Conservation (phyloP, 2,113 vertebrate species). For the Triplophysa tibetana region DNA sequence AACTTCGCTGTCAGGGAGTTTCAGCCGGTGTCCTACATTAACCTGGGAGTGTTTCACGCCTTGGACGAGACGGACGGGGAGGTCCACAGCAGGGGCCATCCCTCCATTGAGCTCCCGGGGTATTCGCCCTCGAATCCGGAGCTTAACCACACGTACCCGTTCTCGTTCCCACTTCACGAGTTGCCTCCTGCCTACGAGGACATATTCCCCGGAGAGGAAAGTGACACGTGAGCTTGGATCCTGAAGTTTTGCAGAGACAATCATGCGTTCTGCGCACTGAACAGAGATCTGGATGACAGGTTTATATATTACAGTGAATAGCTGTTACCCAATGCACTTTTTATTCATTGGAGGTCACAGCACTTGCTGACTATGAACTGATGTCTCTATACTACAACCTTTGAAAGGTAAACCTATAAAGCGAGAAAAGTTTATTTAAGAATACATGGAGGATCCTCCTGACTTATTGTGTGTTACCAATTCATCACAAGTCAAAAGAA, state of each 20-base stretch:
- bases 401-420: slow-evolving; percentile 19
- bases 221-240: slow-evolving; percentile 57
- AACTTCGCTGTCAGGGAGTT: slow-evolving; percentile 79
- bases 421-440: neutral
- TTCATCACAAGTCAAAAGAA: slow-evolving; percentile 10
- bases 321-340: slow-evolving; percentile 22
- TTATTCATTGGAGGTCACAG: slow-evolving; percentile 11
- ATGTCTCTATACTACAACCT: slow-evolving; percentile 9
- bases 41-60: slow-evolving; percentile 82
- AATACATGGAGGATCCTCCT: neutral
- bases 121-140: slow-evolving; percentile 88
- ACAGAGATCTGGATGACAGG: neutral
- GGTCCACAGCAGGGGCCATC: slow-evolving; percentile 86
- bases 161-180: slow-evolving; percentile 86
- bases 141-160: slow-evolving; percentile 85
- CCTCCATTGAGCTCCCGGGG: slow-evolving; percentile 90
- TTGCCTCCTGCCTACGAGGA: slow-evolving; percentile 87
- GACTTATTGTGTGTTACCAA: neutral
- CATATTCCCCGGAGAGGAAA: slow-evolving; percentile 82
- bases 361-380: slow-evolving; percentile 29
- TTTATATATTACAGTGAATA: slow-evolving; percentile 23
- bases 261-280: slow-evolving; percentile 51
- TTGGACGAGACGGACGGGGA: slow-evolving; percentile 86
- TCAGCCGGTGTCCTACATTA: slow-evolving; percentile 92
- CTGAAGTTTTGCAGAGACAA: slow-evolving; percentile 61